These are phyloP conservation scores for Gallinago jamesoni DNA, from an alignment of 2,113 vertebrate genomes.

Conservation along the genomic window DNA sequence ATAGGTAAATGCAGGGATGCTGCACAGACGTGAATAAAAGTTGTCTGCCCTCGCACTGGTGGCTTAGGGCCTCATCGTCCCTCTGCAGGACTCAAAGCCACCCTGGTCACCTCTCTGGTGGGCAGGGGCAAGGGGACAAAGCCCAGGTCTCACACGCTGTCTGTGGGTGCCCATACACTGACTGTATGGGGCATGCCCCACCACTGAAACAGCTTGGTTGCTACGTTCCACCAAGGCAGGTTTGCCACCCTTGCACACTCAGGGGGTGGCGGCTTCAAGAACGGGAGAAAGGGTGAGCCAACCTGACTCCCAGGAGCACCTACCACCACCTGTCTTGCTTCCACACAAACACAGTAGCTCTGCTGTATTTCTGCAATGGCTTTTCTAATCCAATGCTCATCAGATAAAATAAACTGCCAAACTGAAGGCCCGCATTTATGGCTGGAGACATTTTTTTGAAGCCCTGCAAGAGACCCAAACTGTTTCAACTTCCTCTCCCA, in stretches of 20 bases:
- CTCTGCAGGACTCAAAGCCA: background rate
- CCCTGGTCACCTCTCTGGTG: background rate
- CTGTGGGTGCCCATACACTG: background rate
- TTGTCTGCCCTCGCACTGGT: background rate
- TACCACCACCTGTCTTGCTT: accelerated
- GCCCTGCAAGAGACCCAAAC: background rate
- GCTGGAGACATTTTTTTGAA: background rate
- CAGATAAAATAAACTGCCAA: background rate
- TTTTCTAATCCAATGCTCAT: background rate
- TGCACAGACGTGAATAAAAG: background rate
- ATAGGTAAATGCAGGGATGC: background rate
- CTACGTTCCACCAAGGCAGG: background rate
- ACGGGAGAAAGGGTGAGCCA: accelerated
- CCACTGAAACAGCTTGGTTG: background rate
- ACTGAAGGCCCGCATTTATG: background rate
- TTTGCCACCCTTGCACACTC: too few relatives aligned
- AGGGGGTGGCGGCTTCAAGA: accelerated
- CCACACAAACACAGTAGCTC: background rate
- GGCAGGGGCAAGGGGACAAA: background rate
- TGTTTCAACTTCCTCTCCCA: conserved; percentile 15
- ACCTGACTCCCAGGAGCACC: accelerated
- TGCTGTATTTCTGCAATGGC: background rate
- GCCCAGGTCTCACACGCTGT: background rate
- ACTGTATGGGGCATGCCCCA: accelerated
- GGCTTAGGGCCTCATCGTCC: accelerated